Evolutionary conservation across 1,140 invertebrate species (phyloP), one percentile per base, ranked within the genome.

Genomic region (Lutraria rhynchaena): DNA sequence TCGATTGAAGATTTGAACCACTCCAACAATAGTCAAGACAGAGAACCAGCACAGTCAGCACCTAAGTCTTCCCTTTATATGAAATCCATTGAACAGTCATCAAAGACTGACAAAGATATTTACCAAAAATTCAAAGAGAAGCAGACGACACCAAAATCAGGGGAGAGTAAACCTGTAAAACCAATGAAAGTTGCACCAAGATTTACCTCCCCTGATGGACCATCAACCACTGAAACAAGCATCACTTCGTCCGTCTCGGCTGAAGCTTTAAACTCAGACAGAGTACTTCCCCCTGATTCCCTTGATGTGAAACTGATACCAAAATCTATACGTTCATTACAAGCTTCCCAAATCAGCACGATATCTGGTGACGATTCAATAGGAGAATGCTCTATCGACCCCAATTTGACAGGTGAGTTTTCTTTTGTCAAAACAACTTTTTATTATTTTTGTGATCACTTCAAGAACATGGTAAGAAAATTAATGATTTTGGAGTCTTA

Each of bases 341-440:
- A 86, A 29, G 71, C 80, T 3, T 82, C 83, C 11, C 74, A 82
- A n/a, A 84, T 85, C 41, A 85, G 83, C 75, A 85, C 75, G 24
- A 82, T 86, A 22, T 87, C 86, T 33, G 83, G 80, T 22, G 85
- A 87, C 67, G 86, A 88, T 37, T 86, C 85, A 17, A 87, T 88
- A 57, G 87, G 86, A 41, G 86, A 88, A 41, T 88, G 86, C 53
- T 88, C 87, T 15, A 82, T 88, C 29, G 86, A 87, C 67, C 83
- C 74, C 46, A 85, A 88, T 70, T 71, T 86, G 0, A 86, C 86
- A 77, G 86, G 87, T 86, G 33, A 65, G 35, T 65, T n/a, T 33
- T 31, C 60, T 11, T 27, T 22, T 57, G 9, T 46, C 44, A 46
- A 46, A 9, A 11, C 44, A 46, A n/a, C n/a, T n/a, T n/a, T n/a